A percentile compares a stretch with the other conserved stretches of the same genome.
Evolutionary conservation across 1,140 invertebrate genomes (phyloP).

Genomic region (Hypothenemus hampei): DNA sequence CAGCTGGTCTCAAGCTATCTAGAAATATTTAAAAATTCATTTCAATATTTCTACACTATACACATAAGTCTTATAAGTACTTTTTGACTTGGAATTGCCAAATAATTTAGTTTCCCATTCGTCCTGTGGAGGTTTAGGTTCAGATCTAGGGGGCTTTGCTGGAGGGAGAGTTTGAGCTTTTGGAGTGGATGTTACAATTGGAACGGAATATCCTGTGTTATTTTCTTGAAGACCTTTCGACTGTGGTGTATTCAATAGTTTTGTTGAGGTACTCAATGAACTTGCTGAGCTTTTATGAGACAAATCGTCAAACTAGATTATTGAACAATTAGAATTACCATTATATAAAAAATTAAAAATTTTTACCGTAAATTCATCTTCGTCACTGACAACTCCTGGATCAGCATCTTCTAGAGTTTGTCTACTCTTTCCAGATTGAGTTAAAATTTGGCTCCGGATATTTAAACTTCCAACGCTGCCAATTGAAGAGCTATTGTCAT

Average conservation of each 20-base stretch:
- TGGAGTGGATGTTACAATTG: constrained; percentile 32
- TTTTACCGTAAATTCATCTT: constrained; percentile 74
- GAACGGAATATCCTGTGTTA: constrained; percentile 50
- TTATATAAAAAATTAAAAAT: no score
- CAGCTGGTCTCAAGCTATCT: constrained; percentile 35
- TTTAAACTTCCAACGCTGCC: constrained; percentile 54
- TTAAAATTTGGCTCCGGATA: constrained; percentile 31
- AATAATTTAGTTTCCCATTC: constrained; percentile 82
- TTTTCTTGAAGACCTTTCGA: constrained; percentile 34
- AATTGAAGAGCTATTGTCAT: constrained; percentile 46
- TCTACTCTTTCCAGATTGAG: constrained; percentile 44
- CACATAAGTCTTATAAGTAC: constrained; percentile 24
- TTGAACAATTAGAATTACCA: no score
- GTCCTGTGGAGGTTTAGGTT: constrained; percentile 53
- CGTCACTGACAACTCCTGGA: constrained; percentile 85
- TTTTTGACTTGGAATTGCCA: constrained; percentile 50
- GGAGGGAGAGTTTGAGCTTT: constrained; percentile 23
- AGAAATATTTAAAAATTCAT: constrained; percentile 7
- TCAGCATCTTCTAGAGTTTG: constrained; percentile 70
- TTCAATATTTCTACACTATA: not conserved
- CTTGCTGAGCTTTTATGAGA: constrained; percentile 84
- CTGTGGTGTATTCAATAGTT: constrained; percentile 37
- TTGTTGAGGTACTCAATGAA: constrained; percentile 59
- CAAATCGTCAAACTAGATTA: constrained; percentile 69
- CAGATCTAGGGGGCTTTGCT: constrained; percentile 47